A percentile compares a stretch with the other conserved stretches of the same genome.
Evolutionary conservation across 2,797 vertebrate genomes (phyloP).

Genomic region (Decapterus maruadsi): DNA sequence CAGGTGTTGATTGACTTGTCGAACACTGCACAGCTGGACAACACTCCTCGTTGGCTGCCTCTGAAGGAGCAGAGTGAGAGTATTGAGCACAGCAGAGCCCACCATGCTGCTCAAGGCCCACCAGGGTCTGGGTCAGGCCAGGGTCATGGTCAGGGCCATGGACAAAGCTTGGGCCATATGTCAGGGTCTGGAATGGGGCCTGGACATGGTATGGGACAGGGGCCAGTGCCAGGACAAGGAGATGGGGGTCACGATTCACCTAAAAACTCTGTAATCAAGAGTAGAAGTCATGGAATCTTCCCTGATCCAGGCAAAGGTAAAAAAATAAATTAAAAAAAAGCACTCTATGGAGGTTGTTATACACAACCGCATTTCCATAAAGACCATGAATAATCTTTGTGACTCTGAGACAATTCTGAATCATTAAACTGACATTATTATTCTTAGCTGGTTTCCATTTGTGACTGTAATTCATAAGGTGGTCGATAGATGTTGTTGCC

Average conservation of each 20-base stretch:
- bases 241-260: conserved; percentile 90
- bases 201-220: conserved; percentile 66
- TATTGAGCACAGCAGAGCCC: conserved; percentile 91
- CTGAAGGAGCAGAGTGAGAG: conserved; percentile 97
- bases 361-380: conserved; percentile 2
- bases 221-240: conserved; percentile 63
- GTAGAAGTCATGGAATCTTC: conserved; percentile 98
- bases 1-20: conserved; percentile 98
- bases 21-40: conserved; percentile 93
- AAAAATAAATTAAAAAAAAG: too few species aligned
- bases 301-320: conserved; percentile 98
- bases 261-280: conserved; percentile 98
- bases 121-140: conserved; percentile 75
- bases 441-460: conserved; percentile 10
- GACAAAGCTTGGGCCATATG: conserved; percentile 63
- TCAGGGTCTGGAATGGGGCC: conserved; percentile 71
- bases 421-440: neutral
- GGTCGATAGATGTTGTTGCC: conserved; percentile 41
- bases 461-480: neutral
- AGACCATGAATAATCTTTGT: conserved; percentile 4
- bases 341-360: too few species aligned
- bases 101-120: conserved; percentile 87
- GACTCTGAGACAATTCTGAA: neutral
- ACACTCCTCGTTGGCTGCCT: conserved; percentile 94
- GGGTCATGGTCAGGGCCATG: conserved; percentile 59